These are phyloP conservation scores for Disparrhopalites patrizii DNA, from an alignment of 2,888 invertebrate genomes.

Conservation along the genomic window DNA sequence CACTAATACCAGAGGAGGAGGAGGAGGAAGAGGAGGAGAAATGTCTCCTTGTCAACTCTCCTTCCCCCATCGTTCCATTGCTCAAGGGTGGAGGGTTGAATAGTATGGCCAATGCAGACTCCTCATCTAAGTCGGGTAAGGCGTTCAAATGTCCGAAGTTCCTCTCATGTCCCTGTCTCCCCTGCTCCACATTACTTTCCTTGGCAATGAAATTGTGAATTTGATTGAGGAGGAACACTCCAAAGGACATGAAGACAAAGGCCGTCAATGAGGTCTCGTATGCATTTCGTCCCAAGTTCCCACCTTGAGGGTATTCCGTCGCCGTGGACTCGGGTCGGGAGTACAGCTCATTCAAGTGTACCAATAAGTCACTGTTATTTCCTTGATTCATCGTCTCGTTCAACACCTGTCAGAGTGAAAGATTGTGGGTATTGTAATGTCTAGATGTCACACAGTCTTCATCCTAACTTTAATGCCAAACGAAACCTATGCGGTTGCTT, in stretches of 20 bases:
- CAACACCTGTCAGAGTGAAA: slow-evolving; percentile 51
- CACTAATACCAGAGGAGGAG: background rate
- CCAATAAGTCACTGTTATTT: slow-evolving; percentile 56
- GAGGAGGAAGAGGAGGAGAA: slow-evolving; percentile 48
- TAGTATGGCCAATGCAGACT: slow-evolving; percentile 41
- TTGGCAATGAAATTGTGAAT: slow-evolving; percentile 50
- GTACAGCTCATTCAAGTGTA: slow-evolving; percentile 57
- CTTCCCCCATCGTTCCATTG: slow-evolving; percentile 34
- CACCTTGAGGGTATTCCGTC: background rate
- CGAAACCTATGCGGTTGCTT: too few species aligned
- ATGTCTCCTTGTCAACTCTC: slow-evolving; percentile 53
- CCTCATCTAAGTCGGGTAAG: slow-evolving; percentile 1
- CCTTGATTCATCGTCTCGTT: slow-evolving; percentile 58
- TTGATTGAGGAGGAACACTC: slow-evolving; percentile 56
- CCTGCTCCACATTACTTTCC: slow-evolving; percentile 11
- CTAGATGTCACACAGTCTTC: too few species aligned
- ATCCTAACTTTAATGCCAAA: too few species aligned
- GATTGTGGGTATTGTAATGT: too few species aligned
- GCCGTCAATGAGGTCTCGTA: slow-evolving; percentile 52
- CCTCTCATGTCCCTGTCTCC: slow-evolving; percentile 53
- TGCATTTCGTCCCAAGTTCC: slow-evolving; percentile 27
- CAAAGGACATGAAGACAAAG: slow-evolving; percentile 59
- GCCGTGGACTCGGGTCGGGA: slow-evolving; percentile 50
- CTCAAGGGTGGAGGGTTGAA: slow-evolving; percentile 40
- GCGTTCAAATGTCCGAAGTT: background rate